Evolutionary conservation across 2,113 vertebrate genomes (phyloP), one percentile per base, ranked within the genome.

Genomic region (Cisticola juncidis): DNA sequence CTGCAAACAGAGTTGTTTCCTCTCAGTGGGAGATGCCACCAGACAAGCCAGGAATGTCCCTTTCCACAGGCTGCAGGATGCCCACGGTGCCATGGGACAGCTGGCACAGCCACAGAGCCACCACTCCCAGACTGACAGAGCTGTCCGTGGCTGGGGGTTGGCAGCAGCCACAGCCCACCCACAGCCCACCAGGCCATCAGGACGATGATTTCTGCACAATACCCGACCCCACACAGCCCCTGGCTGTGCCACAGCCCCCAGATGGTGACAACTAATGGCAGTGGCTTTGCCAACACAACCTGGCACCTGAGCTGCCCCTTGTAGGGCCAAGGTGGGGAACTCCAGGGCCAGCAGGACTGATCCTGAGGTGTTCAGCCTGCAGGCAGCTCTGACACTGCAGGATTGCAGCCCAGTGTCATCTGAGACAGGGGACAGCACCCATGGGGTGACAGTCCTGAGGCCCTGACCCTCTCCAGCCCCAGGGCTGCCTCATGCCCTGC

Each of bases 1-100:
- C 42, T 19, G 82, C 15, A 24, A 61, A 19, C 1, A 5, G n/a
- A 47, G 81, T 1, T 16, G 57, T 22, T 36, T 61, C 19, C 40
- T 28, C 36, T 33, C 7, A 2, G 36, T 12, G 44, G 42, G 26
- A 53, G 44, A 58, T 0, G 0, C 13, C 0, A 0, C 11, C 10
- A 14, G 54, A 42, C 3, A 6, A 88, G 22, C 4, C 11, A 3
- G 35, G 26, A 45, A 44, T 8, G 26, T 12, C 24, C 4, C 1
- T 47, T 62, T 47, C 24, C 56, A 47, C 13, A 35, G 54, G 45
- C 53, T 68, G 22, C 53, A 44, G 77, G 69, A n/a, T 66, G 44
- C 33, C 44, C 60, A 14, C 0, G 5, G 58, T 65, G 68, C 76
- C 25, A 12, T 1, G 25, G 44, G 36, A 72, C 50, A 81, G 48